Conservation (phyloP, 92 coral and sea anemone genomes). For the Porites cylindrica region DNA sequence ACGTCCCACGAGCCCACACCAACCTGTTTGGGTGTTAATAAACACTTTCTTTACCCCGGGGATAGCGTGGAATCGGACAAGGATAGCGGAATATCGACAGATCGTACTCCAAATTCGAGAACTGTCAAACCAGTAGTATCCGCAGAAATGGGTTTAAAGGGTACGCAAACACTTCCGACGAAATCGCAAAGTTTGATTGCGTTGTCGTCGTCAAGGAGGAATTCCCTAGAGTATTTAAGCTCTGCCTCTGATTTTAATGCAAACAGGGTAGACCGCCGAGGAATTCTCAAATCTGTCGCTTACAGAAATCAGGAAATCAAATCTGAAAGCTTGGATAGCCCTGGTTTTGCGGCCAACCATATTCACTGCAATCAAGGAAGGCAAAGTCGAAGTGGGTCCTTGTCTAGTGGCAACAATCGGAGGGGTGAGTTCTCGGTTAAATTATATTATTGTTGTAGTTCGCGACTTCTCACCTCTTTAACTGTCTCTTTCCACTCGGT, state of each 20-base stretch:
- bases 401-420: conserved; percentile 10
- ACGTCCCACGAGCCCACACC: conserved; percentile 74
- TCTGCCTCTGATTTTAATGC: conserved; percentile 18
- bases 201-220: conserved; percentile 35
- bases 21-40: conserved; percentile 8
- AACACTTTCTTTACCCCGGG: conserved; percentile 74
- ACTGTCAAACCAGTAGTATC: conserved; percentile 54
- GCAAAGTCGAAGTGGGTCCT: conserved; percentile 36
- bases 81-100: conserved; percentile 92
- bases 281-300: conserved; percentile 89
- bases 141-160: conserved; percentile 33
- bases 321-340: conserved; percentile 72
- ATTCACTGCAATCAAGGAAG: conserved; percentile 5
- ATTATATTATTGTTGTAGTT: background rate
- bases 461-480: conserved; percentile 6
- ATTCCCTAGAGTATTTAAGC: conserved; percentile 27
- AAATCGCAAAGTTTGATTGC: conserved; percentile 79
- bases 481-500: background rate
- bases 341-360: conserved; percentile 15
- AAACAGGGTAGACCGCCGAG: conserved; percentile 66
- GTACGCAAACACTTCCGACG: background rate
- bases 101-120: conserved; percentile 66
- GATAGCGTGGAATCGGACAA: conserved; percentile 93
- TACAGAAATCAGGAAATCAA: conserved; percentile 86
- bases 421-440: conserved; percentile 31